Evolutionary conservation across 1,140 invertebrate species (phyloP).

Genomic region (Drosophila auraria): DNA sequence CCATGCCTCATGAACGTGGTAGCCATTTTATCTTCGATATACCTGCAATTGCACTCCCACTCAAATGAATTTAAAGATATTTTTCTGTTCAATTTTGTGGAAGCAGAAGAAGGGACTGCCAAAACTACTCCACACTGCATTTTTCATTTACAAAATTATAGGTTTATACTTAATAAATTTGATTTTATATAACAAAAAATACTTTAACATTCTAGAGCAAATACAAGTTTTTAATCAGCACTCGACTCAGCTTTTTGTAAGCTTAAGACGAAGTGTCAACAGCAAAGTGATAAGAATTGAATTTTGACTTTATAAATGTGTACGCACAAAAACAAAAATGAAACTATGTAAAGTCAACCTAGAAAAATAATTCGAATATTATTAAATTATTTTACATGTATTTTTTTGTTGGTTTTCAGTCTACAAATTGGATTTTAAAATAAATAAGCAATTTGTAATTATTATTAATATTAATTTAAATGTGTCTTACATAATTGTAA

Average conservation of each 20-base stretch:
- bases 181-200: neutral
- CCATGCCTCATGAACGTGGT: slow-evolving; percentile 56
- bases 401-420: no score
- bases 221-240: neutral
- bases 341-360: no score
- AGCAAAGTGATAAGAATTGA: neutral
- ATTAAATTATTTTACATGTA: no score
- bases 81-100: neutral
- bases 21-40: slow-evolving; percentile 39
- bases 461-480: no score
- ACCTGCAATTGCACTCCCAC: slow-evolving; percentile 27
- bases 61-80: slow-evolving; percentile 49
- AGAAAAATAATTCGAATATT: no score
- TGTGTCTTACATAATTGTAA: no score
- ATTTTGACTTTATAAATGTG: neutral
- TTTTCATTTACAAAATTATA: neutral
- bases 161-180: no score
- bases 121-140: no score
- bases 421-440: no score
- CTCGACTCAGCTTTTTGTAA: neutral
- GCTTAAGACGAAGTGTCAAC: neutral
- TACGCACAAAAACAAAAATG: no score
- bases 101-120: no score
- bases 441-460: no score
- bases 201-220: neutral